Evolutionary conservation across 2,113 vertebrate genomes (phyloP).

Genomic region (Aphyosemion australe): DNA sequence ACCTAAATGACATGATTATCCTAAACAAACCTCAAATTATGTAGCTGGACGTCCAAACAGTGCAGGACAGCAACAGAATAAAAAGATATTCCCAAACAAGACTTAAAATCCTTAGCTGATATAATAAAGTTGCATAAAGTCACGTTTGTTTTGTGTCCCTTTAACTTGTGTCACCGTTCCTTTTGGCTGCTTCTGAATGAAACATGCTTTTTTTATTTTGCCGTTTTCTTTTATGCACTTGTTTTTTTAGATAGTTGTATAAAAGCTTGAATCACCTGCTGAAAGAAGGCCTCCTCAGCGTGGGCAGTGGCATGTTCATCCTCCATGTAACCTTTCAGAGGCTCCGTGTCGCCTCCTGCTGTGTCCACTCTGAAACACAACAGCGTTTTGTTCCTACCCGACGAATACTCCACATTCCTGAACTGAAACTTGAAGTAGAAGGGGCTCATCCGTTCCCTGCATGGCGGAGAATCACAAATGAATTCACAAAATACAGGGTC

Average conservation of each 20-base stretch:
- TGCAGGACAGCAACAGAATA: no score
- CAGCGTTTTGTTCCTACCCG: constrained; percentile 95
- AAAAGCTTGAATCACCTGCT: constrained; percentile 62
- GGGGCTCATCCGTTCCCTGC: constrained; percentile 90
- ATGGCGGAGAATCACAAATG: constrained; percentile 18
- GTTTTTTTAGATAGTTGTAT: not conserved
- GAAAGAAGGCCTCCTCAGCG: constrained; percentile 92
- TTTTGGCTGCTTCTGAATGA: no score
- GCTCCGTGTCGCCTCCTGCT: constrained; percentile 78
- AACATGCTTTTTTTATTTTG: no score
- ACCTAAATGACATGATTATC: not conserved
- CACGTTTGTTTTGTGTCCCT: no score
- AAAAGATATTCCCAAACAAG: no score
- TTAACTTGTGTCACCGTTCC: no score
- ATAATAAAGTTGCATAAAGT: no score
- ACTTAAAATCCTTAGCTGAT: no score
- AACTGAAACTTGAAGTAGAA: constrained; percentile 98
- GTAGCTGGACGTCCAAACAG: not conserved
- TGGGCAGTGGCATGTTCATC: constrained; percentile 90
- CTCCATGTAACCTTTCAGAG: constrained; percentile 89
- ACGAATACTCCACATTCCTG: constrained; percentile 97
- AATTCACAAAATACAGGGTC: not conserved
- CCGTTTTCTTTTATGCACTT: no score
- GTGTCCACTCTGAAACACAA: constrained; percentile 91
- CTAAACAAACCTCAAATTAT: not conserved